These are phyloP conservation scores for Polietes domitor DNA, from an alignment of 2,888 invertebrate genomes.

Conservation along the genomic window DNA sequence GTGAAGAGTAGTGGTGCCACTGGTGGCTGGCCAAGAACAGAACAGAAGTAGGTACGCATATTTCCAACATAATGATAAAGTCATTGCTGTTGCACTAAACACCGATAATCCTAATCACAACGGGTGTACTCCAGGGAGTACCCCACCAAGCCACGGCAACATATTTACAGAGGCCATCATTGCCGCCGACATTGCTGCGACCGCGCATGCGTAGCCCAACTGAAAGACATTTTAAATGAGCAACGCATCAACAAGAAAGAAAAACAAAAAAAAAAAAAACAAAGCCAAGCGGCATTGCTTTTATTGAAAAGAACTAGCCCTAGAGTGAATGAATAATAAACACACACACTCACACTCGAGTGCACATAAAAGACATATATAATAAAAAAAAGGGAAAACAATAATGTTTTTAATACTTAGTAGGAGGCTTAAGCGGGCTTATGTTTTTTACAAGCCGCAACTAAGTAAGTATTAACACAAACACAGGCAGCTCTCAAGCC, in stretches of 20 bases:
- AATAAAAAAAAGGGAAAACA: background rate
- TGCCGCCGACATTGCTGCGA: background rate
- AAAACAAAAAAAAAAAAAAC: no score
- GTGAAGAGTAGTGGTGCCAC: no score
- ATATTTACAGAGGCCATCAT: background rate
- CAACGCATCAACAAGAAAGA: no score
- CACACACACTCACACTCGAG: background rate
- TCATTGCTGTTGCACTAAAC: slow-evolving; percentile 64
- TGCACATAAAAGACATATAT: no score
- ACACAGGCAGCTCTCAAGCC: background rate
- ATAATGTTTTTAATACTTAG: slow-evolving; percentile 37
- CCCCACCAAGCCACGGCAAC: background rate
- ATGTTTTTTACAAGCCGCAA: slow-evolving; percentile 35
- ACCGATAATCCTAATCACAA: slow-evolving; percentile 67
- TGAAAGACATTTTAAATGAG: slow-evolving; percentile 34
- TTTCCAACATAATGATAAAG: slow-evolving; percentile 62
- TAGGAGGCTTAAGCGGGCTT: slow-evolving; percentile 55
- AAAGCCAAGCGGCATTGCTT: slow-evolving; percentile 43
- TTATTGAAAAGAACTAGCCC: background rate
- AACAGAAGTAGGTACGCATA: slow-evolving; percentile 44
- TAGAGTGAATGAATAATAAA: background rate
- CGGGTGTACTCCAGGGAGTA: slow-evolving; percentile 53
- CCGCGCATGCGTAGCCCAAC: background rate
- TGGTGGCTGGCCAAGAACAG: no score
- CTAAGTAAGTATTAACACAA: slow-evolving; percentile 4